phyloP scores from a whole-genome alignment of 2,113 vertebrate species.

The Microcebus murinus region DNA sequence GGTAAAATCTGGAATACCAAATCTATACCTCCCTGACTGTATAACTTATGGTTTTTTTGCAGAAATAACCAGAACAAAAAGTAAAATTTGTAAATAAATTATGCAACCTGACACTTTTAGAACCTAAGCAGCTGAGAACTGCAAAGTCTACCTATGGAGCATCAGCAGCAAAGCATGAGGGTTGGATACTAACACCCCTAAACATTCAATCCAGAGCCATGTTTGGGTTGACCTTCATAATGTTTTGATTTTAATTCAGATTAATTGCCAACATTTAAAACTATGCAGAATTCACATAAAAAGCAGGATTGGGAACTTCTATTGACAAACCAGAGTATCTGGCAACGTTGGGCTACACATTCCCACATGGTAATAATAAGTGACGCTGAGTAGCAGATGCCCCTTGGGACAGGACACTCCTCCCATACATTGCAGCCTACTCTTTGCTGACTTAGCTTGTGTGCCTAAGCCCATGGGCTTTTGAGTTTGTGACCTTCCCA shows the following conservation, averaged over 20 bases:
- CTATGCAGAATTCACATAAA: background rate
- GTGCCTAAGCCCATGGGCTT: background rate
- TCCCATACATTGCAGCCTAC: fast-evolving
- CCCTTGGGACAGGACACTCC: too few species aligned
- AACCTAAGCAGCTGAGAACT: background rate
- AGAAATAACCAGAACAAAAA: background rate
- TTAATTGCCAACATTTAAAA: background rate
- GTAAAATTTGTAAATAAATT: background rate
- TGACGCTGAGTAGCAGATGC: background rate
- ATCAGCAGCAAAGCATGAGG: background rate
- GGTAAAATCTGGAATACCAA: background rate
- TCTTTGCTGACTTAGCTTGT: background rate
- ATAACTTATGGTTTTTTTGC: background rate
- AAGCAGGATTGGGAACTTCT: background rate
- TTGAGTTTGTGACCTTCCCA: background rate
- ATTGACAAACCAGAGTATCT: background rate
- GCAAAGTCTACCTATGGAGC: background rate
- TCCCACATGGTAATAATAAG: background rate
- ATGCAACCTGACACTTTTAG: background rate
- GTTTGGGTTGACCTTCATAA: background rate
- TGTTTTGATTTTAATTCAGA: background rate
- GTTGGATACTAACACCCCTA: fast-evolving
- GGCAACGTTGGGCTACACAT: background rate
- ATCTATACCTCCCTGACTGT: background rate
- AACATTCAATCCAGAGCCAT: background rate